Percentiles rank a stretch among this genome's conserved stretches.
Conservation (phyloP, 2,113 vertebrate species). For the Talpa occidentalis region DNA sequence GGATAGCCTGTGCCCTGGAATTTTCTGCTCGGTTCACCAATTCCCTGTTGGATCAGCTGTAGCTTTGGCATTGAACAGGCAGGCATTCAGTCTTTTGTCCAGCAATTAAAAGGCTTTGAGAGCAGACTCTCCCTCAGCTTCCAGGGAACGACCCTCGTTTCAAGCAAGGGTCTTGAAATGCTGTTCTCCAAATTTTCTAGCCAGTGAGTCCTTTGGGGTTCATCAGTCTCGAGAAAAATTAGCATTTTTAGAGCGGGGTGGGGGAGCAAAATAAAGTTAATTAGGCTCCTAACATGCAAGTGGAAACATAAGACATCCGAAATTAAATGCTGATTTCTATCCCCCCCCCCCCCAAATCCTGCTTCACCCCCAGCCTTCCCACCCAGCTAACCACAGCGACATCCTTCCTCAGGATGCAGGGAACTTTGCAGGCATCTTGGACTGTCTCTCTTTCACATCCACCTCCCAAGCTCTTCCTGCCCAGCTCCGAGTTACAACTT, state of each 20-base stretch:
- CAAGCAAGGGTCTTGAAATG: background rate
- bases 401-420: background rate
- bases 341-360: background rate
- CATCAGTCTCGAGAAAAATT: background rate
- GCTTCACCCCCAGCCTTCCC: background rate
- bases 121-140: background rate
- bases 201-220: background rate
- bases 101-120: constrained; percentile 37
- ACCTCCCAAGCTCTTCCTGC: too few species aligned
- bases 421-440: background rate
- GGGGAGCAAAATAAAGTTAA: background rate
- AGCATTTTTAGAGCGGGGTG: background rate
- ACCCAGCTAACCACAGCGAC: too few species aligned
- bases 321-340: background rate
- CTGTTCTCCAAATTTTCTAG: background rate
- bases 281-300: background rate
- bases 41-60: background rate
- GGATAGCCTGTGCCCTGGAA: background rate
- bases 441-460: background rate
- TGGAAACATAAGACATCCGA: background rate
- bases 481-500: background rate
- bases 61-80: constrained; percentile 16
- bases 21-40: constrained; percentile 59
- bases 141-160: background rate
- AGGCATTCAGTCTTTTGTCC: background rate